Conservation (phyloP, 2,888 invertebrate species). For the Podotricha telesiphe region DNA sequence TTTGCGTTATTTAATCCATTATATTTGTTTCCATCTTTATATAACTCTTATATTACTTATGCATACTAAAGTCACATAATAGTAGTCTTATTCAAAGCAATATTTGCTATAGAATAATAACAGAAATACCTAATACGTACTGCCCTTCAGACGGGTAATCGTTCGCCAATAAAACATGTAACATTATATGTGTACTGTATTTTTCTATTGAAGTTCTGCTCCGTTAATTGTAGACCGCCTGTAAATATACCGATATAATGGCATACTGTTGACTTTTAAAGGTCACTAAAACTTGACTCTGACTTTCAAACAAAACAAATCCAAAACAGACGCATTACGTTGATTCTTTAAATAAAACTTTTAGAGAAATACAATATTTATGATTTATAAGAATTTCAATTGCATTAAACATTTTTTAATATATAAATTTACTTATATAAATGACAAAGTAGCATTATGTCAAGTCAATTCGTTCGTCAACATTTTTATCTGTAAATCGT, state of each 20-base stretch:
- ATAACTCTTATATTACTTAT: not conserved
- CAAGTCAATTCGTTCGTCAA: not conserved
- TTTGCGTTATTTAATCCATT: conserved; percentile 35
- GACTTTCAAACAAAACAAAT: conserved; percentile 33
- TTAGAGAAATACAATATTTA: not conserved
- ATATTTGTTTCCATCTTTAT: not conserved
- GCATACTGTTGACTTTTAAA: conserved; percentile 33
- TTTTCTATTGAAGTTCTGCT: conserved; percentile 26
- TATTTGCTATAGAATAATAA: not conserved
- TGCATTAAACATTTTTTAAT: not conserved
- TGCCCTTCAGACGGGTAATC: not conserved
- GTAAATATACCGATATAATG: conserved; percentile 35
- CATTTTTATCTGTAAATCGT: not conserved
- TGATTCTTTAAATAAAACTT: conserved; percentile 2
- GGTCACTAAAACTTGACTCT: conserved; percentile 27
- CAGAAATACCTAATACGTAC: not conserved
- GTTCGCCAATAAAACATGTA: conserved; percentile 19
- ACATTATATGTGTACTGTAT: conserved; percentile 22
- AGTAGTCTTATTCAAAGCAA: not conserved
- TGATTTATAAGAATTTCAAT: not conserved
- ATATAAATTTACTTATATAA: too few species aligned
- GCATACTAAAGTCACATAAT: not conserved
- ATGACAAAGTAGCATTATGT: not conserved
- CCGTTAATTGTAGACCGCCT: conserved; percentile 34
- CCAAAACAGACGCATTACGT: conserved; percentile 15